Base-by-base conservation (phyloP, 2,797 vertebrate species). In the Parauchenoglanis ngamensis region DNA sequence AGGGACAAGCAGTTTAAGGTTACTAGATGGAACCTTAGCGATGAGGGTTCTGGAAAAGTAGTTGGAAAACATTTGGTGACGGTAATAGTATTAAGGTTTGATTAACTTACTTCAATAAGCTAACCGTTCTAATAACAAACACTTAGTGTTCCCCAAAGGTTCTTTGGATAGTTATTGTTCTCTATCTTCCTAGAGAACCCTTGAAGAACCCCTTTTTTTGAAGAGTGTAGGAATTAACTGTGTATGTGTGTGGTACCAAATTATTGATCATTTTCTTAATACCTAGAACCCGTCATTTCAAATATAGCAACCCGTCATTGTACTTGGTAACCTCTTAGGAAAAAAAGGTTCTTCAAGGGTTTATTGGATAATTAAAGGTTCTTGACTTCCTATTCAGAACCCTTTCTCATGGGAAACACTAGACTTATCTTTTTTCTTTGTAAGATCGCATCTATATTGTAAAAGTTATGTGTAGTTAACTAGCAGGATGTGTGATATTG, bases 401-500 rank as follows among this genome's bases (percentile, higher is more conserved):
- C 2, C 2, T 3, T 80, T 57, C 76, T 57, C 28, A 2, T 61
- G 56, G 23, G 31, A n/a, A 61, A 11, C 0, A 12, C 52, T 78
- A 57, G 17, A 11, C 15, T 4, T 21, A 21, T 21, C 19, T 35
- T 79, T 59, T 61, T 23, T 17, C 15, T 80, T 59, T 61, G 35
- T 63, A 65, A 65, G 57, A 81, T 23, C 3, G 1, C 65, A 82
- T 65, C 25, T 54, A 13, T 83, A 83, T 31, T 2, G 40, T 68
- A 54, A 83, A 68, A 25, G 46, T 31, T 68, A 3, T 56, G 67
- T 35, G 28, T 68, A 68, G 28, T 68, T 35, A 25, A 52, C 61
- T 67, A 79, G 56, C 86, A 73, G 76, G 85, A 78, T 3, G n/a
- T 56, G 25, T 25, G 31, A 49, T 49, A 28, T 72, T 57, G 35